Percentiles rank a stretch among this genome's conserved stretches.
These are phyloP conservation scores for Morpho achilles DNA, from an alignment of 2,888 invertebrate genomes.

Conservation along the genomic window DNA sequence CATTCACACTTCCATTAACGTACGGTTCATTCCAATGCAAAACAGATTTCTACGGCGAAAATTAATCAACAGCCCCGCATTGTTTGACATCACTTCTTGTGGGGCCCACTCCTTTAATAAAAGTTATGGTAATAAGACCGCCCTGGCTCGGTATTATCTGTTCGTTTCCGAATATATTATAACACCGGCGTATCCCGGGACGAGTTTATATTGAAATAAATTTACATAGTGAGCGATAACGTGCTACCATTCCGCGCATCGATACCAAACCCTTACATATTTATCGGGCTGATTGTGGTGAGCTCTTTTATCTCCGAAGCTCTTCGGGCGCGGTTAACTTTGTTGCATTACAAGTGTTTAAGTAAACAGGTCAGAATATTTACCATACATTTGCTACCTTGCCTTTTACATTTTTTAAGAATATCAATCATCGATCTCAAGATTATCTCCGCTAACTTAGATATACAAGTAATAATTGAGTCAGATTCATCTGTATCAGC, in stretches of 20 bases:
- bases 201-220: conserved; percentile 78
- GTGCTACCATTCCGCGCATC: conserved; percentile 49
- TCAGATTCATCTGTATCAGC: background rate
- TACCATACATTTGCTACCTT: background rate
- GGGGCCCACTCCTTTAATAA: conserved; percentile 72
- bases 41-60: conserved; percentile 68
- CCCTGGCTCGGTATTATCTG: conserved; percentile 73
- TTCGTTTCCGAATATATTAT: conserved; percentile 78
- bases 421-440: no score
- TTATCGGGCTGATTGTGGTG: conserved; percentile 47
- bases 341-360: conserved; percentile 10
- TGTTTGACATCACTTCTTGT: conserved; percentile 60
- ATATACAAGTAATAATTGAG: background rate
- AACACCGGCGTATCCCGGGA: conserved; percentile 60
- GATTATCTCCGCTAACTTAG: background rate
- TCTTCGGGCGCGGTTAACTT: background rate
- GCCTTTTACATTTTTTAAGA: no score
- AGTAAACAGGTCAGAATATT: background rate
- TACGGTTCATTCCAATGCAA: conserved; percentile 62
- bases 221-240: conserved; percentile 71
- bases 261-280: conserved; percentile 73
- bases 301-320: conserved; percentile 5
- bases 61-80: conserved; percentile 68
- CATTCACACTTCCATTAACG: conserved; percentile 43
- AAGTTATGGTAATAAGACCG: conserved; percentile 74